These are phyloP conservation scores for Pseudachorutes palmiensis DNA, from an alignment of 1,140 invertebrate genomes.

Conservation along the genomic window DNA sequence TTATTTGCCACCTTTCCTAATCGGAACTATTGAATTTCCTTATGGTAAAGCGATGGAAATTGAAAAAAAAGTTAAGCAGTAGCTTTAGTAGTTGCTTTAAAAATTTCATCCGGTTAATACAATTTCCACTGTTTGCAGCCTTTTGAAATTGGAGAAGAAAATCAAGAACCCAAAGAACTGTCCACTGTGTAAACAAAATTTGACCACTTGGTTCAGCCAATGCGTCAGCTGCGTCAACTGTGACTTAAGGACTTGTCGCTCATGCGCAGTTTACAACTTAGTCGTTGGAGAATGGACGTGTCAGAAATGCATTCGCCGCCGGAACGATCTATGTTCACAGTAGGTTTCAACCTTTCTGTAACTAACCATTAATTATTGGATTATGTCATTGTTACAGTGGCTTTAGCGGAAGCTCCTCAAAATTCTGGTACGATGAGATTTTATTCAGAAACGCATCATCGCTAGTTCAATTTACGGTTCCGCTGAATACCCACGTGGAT, in stretches of 20 bases:
- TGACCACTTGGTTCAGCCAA: slow-evolving; percentile 10
- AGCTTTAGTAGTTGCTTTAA: too few species aligned
- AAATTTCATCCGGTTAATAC: too few species aligned
- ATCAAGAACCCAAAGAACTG: not conserved
- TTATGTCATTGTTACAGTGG: not conserved
- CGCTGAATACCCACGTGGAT: not conserved
- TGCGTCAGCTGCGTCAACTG: not conserved
- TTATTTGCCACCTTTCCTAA: too few species aligned
- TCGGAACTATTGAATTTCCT: too few species aligned
- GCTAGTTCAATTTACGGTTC: not conserved
- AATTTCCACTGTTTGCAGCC: not conserved
- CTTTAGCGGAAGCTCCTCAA: not conserved
- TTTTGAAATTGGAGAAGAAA: slow-evolving; percentile 2
- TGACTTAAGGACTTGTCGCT: slow-evolving; percentile 5
- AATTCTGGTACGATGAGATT: slow-evolving; percentile 4
- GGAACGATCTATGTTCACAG: not conserved
- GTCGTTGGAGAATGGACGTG: slow-evolving; percentile 6
- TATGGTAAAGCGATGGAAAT: too few species aligned
- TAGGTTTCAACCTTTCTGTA: not conserved
- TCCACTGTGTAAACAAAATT: not conserved
- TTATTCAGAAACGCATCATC: not conserved
- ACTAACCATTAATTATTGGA: not conserved
- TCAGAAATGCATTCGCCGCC: not conserved
- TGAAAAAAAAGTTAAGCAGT: too few species aligned
- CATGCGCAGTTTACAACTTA: not conserved